Percentiles rank a stretch among this genome's conserved stretches.
phyloP scores from a whole-genome alignment of 1,140 invertebrate genomes.

The Drosophila sp. region DNA sequence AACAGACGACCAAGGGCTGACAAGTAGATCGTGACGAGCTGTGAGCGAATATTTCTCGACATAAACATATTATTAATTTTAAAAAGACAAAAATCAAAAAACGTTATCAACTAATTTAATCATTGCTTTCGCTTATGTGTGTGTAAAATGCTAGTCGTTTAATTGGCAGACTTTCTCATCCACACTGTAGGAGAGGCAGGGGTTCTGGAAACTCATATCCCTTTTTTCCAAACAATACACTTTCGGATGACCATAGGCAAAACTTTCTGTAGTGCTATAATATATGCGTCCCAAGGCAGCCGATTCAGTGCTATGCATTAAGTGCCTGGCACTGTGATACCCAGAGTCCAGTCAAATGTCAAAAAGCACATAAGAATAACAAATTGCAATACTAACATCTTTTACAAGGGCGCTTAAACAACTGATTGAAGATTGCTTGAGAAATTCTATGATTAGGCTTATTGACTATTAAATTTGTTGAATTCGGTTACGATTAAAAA shows the following conservation, averaged over 20 bases:
- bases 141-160: constrained; percentile 85
- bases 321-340: constrained; percentile 83
- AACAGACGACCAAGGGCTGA: constrained; percentile 31
- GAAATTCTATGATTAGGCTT: no score
- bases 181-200: constrained; percentile 84
- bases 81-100: neutral
- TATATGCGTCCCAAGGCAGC: constrained; percentile 87
- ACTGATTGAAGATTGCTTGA: constrained; percentile 8
- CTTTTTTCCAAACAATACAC: constrained; percentile 83
- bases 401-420: constrained; percentile 19
- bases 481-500: neutral
- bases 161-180: constrained; percentile 85
- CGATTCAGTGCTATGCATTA: constrained; percentile 84
- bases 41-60: neutral
- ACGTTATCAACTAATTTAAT: neutral
- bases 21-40: neutral
- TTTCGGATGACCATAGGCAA: constrained; percentile 86
- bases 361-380: constrained; percentile 22
- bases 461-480: no score
- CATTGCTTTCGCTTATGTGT: constrained; percentile 37
- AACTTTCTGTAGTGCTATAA: constrained; percentile 87
- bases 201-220: constrained; percentile 65
- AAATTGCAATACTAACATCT: constrained; percentile 30
- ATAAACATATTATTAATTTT: neutral
- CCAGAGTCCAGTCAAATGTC: constrained; percentile 15